Evolutionary conservation across 2,797 vertebrate species (phyloP).

Genomic region (Poeciliopsis infans): DNA sequence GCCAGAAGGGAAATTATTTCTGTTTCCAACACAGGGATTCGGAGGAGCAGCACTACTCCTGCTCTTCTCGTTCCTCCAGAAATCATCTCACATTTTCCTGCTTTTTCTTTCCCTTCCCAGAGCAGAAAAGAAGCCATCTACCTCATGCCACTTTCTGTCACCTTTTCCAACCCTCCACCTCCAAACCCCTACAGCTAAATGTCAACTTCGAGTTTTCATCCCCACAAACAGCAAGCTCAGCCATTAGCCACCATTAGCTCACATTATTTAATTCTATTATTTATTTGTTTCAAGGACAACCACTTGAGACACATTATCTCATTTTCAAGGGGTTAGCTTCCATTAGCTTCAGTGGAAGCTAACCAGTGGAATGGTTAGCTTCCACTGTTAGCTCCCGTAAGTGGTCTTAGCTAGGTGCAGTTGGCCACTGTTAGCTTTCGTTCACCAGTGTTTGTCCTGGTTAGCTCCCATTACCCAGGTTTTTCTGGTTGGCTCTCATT

Average conservation of each 20-base stretch:
- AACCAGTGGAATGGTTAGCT: too few species aligned
- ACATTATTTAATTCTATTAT: too few species aligned
- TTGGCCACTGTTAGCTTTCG: too few species aligned
- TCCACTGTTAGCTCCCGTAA: too few species aligned
- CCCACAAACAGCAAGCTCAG: slow-evolving; percentile 15
- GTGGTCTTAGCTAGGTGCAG: too few species aligned
- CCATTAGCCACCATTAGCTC: not conserved
- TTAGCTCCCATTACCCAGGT: too few species aligned
- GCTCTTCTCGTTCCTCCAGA: slow-evolving; percentile 25
- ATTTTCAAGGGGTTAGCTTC: too few species aligned
- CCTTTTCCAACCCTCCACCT: slow-evolving; percentile 41
- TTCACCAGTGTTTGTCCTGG: too few species aligned
- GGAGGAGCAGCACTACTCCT: slow-evolving; percentile 59
- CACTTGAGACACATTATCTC: too few species aligned
- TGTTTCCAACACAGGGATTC: slow-evolving; percentile 43
- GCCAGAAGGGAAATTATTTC: slow-evolving; percentile 73
- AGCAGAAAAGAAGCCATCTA: slow-evolving; percentile 19
- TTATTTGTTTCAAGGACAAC: too few species aligned
- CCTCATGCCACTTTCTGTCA: slow-evolving; percentile 51
- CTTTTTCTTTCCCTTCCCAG: slow-evolving; percentile 5
- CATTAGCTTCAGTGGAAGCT: too few species aligned
- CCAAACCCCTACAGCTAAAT: slow-evolving; percentile 51
- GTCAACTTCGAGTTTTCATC: slow-evolving; percentile 55
- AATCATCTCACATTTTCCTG: slow-evolving; percentile 33
- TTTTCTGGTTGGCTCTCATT: too few species aligned